Evolutionary conservation across 2,797 vertebrate species (phyloP), one percentile per base, ranked within the genome.

Genomic region (Halcyon badia): DNA sequence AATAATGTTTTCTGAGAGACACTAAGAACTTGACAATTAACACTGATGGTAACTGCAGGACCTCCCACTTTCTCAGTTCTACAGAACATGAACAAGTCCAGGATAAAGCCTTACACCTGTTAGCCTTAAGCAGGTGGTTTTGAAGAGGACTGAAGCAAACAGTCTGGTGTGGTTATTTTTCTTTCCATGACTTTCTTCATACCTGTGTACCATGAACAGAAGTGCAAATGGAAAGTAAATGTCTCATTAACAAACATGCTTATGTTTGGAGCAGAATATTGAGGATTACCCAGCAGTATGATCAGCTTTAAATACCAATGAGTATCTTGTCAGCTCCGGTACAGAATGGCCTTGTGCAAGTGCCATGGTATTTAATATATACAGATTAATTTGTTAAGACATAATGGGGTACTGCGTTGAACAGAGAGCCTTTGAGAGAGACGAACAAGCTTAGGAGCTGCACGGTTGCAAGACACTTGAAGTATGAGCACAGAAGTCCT

Each of bases 41-140:
- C 2, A 4, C 20, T 35, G 31, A 49, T 0, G 0, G 0, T 6
- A 31, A 0, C 26, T 33, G 31, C 46, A 79, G 37, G 57, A 42
- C 37, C 31, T 72, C 25, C 17, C 5, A 1, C 13, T 28, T 82
- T 15, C 57, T 77, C n/a, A 44, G 15, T 33, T 61, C 42, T 28
- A 7, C 2, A 1, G 16, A 49, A 42, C 21, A 37, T 1, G 25
- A 73, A 37, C 31, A 61, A 49, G 52, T 15, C 48, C 28, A 20
- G 24, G 15, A 31, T 30, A 13, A 30, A 51, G 31, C 14, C n/a
- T 68, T 19, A 41, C 3, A 5, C 18, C 16, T 66, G 26, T 31
- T 30, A 22, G 22, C 11, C 33, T 41, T 30, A 58, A 54, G 33
- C 39, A 16, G 41, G 35, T 0, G 0, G 14, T 24, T 76, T 42